Evolutionary conservation across 2,888 invertebrate genomes (phyloP), one percentile per base, ranked within the genome.

Genomic region (Nemapogon koenigi): DNA sequence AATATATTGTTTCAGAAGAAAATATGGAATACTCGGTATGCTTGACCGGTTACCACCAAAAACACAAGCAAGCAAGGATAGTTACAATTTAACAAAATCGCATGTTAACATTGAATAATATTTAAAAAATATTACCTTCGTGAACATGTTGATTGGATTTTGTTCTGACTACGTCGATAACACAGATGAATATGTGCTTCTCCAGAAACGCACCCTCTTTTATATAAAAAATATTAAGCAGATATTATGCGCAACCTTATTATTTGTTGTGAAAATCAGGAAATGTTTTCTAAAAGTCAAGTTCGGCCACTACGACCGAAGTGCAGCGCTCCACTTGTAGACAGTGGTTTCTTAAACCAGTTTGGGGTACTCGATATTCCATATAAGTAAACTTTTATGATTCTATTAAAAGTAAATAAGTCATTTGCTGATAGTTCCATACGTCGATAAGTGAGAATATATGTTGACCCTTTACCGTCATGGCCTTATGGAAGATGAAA

Each of bases 261-360:
- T 42, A 53, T 56, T 56, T 45, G 45, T 59, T 52, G 50, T 49
- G 43, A 59, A 61, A 66, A 66, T 62, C 69, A 72, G 73, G 75
- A 75, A 72, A 61, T 49, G 41, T 49, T 16, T 33, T 33, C 46
- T 69, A 62, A 75, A 75, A 71, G 71, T 72, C 73, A 75, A 75
- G 73, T 59, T 50, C 65, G 51, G 33, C 33, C 7, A n/a, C 19
- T 33, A 33, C 22, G 6, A 7, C 11, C 19, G 45, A 46, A 37
- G 41, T 66, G 63, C 64, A 60, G 65, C 60, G 55, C 69, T 49
- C 46, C 18, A 33, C 19, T 33, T n/a, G 19, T 11, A 19, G 13
- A 13, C 19, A 17, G 19, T 19, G 11, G 14, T 19, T 18, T 16
- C 14, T 33, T 18, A 33, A 33, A 33, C 33, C 33, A 33, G 33